Conservation (phyloP, 2,888 invertebrate species). For the Cheilosia grossa region DNA sequence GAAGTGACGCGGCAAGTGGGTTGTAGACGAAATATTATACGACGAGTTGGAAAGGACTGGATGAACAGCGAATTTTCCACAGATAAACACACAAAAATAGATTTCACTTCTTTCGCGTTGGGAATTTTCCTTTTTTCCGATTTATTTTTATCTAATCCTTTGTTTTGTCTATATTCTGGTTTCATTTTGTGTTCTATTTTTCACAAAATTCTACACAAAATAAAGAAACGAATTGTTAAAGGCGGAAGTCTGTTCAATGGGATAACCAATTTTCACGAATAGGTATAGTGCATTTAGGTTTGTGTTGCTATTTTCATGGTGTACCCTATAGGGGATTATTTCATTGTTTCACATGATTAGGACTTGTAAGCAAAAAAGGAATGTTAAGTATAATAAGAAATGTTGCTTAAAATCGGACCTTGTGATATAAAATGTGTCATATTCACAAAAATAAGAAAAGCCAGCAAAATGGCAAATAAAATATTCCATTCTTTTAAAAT, state of each 20-base stretch:
- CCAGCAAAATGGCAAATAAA: too few species aligned
- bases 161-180: slow-evolving; percentile 21
- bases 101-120: slow-evolving; percentile 35
- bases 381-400: too few species aligned
- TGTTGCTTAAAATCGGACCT: too few species aligned
- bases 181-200: slow-evolving; percentile 9
- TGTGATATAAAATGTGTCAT: too few species aligned
- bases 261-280: slow-evolving; percentile 64
- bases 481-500: too few species aligned
- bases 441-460: too few species aligned
- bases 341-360: too few species aligned
- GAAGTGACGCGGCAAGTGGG: neutral
- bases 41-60: neutral
- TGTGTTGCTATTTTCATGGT: slow-evolving; percentile 2
- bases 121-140: neutral
- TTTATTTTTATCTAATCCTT: slow-evolving; percentile 2
- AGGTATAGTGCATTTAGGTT: slow-evolving; percentile 25
- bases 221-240: slow-evolving; percentile 54
- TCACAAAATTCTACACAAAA: slow-evolving; percentile 23
- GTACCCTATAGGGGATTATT: neutral
- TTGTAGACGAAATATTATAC: neutral
- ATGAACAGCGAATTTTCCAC: slow-evolving; percentile 33
- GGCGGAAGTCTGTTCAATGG: slow-evolving; percentile 57
- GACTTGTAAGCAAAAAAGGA: too few species aligned
- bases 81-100: slow-evolving; percentile 49